phyloP scores from a whole-genome alignment of 2,888 invertebrate genomes.

The Orchesella flavescens region DNA sequence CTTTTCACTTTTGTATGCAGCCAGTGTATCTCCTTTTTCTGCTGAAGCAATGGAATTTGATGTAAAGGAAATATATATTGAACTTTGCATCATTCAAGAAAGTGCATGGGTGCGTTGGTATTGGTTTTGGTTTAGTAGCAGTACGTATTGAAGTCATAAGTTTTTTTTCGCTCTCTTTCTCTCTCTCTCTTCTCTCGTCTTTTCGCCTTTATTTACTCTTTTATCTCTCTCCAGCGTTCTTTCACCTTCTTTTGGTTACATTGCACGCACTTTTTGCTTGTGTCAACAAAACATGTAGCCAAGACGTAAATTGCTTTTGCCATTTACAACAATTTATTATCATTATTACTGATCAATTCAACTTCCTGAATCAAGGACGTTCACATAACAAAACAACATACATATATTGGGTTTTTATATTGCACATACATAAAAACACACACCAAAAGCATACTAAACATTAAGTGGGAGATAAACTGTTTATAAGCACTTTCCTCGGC shows the following conservation, averaged over 20 bases:
- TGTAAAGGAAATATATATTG: slow-evolving; percentile 23
- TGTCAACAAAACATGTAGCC: slow-evolving; percentile 33
- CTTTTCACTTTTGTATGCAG: slow-evolving; percentile 21
- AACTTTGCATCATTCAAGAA: slow-evolving; percentile 30
- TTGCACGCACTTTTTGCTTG: slow-evolving; percentile 11
- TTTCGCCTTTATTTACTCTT: slow-evolving; percentile 10
- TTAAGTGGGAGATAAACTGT: no score
- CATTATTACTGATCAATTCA: slow-evolving; percentile 30
- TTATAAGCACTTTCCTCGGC: no score
- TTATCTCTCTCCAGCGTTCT: neutral
- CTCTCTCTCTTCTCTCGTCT: neutral
- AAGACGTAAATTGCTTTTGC: slow-evolving; percentile 23
- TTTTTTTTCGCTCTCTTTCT: slow-evolving; percentile 22
- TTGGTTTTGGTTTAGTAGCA: no score
- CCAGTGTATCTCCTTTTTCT: slow-evolving; percentile 6
- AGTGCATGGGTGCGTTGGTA: slow-evolving; percentile 23
- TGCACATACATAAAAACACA: neutral
- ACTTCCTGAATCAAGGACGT: slow-evolving; percentile 10
- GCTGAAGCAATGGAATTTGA: slow-evolving; percentile 18
- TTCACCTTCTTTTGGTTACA: slow-evolving; percentile 16
- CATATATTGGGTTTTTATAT: neutral
- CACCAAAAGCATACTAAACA: no score
- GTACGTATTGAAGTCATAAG: slow-evolving; percentile 12
- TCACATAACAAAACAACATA: no score
- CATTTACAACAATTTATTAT: slow-evolving; percentile 31